Conservation (phyloP, 92 coral and sea anemone species). For the Scolanthus callimorphus region DNA sequence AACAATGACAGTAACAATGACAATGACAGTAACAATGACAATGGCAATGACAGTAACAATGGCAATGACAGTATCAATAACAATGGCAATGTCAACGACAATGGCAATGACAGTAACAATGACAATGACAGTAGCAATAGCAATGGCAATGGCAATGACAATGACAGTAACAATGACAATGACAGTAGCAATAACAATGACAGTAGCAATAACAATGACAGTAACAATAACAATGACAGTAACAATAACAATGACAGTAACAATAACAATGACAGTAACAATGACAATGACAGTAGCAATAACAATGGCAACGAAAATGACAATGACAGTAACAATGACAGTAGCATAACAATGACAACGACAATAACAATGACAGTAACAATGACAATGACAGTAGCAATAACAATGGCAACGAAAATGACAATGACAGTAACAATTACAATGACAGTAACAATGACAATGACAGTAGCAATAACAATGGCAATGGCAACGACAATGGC, state of each 20-base stretch:
- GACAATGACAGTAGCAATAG: not conserved
- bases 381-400: conserved; percentile 2
- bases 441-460: not conserved
- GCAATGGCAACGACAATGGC: not conserved
- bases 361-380: not conserved
- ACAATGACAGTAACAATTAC: conserved; percentile 1
- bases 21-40: not conserved
- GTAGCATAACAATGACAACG: not conserved
- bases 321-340: conserved; percentile 3
- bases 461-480: not conserved
- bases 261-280: not conserved
- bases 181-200: conserved; percentile 1
- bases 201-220: not conserved
- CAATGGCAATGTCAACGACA: not conserved
- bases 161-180: conserved; percentile 3
- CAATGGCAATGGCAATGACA: not conserved
- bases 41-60: not conserved
- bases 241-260: not conserved
- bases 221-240: not conserved
- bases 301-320: not conserved
- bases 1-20: not conserved
- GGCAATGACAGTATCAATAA: not conserved
- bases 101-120: not conserved
- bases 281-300: not conserved
- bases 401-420: conserved; percentile 1